Base-by-base conservation (phyloP, 2,797 vertebrate species). In the Crax fasciolata region DNA sequence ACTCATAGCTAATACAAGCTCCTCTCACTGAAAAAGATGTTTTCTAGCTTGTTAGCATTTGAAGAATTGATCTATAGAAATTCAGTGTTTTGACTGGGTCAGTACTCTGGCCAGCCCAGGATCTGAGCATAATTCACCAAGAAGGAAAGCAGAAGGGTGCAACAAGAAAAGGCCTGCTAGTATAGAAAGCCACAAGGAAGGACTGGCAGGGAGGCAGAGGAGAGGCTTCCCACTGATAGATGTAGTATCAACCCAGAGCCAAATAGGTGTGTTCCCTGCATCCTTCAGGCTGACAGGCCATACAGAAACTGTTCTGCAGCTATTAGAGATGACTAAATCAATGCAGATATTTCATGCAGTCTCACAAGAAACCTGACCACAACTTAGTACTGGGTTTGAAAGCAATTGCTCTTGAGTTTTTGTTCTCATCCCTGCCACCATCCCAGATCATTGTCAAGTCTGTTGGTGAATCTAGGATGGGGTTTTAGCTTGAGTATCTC, bases 321-420 rank as follows among this genome's bases (percentile, higher is more conserved):
- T 73, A 14, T 27, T 48, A 21, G 9, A 73, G 55, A 72, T 16
- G 4, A 58, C 32, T 68, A 49, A 73, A 63, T 16, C 46, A 27
- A 7, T 28, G 35, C 27, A 25, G 35, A 20, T 44, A 49, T 59
- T 74, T 70, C 28, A 70, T 54, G 35, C 18, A 55, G 5, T 51
- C 67, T 82, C 61, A 51, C 72, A 65, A 46, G 85, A 74, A 66
- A 72, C 61, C 72, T 65, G 54, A 24, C 32, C 76, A 20, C 57
- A 84, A 77, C 57, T 73, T 43, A 58, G 44, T 18, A 11, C 27
- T 0, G 0, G 44, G 81, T 54, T 82, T 28, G 32, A 78, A 70
- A 89, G 41, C 41, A 65, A 78, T 55, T 18, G n/a, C 41, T 86
- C 46, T 55, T 38, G 38, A 32, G 19, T 78, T 82, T 78, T 85